Evolutionary conservation across 1,140 invertebrate genomes (phyloP).

Genomic region (Chelonus insularis): DNA sequence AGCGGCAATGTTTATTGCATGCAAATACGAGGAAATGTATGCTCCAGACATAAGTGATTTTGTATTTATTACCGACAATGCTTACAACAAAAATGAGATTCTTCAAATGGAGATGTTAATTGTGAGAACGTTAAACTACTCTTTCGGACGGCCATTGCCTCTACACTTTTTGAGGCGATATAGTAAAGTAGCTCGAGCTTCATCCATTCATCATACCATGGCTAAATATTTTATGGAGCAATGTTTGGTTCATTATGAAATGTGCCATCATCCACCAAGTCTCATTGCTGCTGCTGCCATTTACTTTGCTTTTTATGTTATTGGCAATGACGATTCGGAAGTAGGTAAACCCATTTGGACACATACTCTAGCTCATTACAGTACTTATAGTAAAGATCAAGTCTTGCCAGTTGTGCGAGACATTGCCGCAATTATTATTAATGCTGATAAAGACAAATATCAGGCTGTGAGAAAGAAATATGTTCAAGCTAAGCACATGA

Average conservation of each 20-base stretch:
- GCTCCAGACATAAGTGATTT: slow-evolving; percentile 87
- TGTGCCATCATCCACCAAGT: slow-evolving; percentile 82
- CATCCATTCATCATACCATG: slow-evolving; percentile 77
- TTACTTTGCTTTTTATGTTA: slow-evolving; percentile 67
- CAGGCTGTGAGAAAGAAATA: slow-evolving; percentile 69
- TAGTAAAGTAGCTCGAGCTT: slow-evolving; percentile 71
- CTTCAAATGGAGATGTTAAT: slow-evolving; percentile 83
- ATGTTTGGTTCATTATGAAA: slow-evolving; percentile 78
- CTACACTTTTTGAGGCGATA: slow-evolving; percentile 86
- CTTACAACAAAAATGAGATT: slow-evolving; percentile 80
- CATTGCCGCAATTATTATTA: slow-evolving; percentile 63
- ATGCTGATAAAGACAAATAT: slow-evolving; percentile 64
- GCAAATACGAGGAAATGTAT: slow-evolving; percentile 96
- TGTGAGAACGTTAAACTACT: slow-evolving; percentile 75
- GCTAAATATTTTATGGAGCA: slow-evolving; percentile 95
- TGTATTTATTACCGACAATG: slow-evolving; percentile 89
- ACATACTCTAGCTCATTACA: slow-evolving; percentile 66
- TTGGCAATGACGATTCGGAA: slow-evolving; percentile 49
- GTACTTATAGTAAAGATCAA: slow-evolving; percentile 63
- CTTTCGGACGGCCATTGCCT: slow-evolving; percentile 81
- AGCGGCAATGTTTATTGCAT: slow-evolving; percentile 87
- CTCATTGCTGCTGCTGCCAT: slow-evolving; percentile 75
- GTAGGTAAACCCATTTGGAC: slow-evolving; percentile 62
- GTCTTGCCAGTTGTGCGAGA: slow-evolving; percentile 65
- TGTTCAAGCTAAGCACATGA: slow-evolving; percentile 62